Base-by-base conservation (phyloP, 1,140 invertebrate species). In the Propsilocerus akamusi region DNA sequence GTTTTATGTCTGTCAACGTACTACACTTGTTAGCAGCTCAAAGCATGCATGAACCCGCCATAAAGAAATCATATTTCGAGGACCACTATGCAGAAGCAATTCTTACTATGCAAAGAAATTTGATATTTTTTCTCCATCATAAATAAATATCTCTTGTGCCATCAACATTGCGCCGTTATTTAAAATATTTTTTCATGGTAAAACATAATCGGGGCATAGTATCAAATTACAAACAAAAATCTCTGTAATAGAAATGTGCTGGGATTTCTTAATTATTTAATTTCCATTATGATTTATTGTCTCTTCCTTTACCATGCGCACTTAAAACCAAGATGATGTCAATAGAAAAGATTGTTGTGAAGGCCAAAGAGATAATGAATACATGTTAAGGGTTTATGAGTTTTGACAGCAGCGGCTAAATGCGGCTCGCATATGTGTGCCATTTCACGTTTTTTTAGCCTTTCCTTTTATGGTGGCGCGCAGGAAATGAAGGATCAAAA, bases 211-310 rank as follows among this genome's bases (percentile, higher is more conserved):
- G 22, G 17, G 28, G 22, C 17, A 41, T 20, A 20, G 14, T 41
- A 14, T 41, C 34, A 41, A 22, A 17, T 41, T 41, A 41, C 34
- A n/a, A 41, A 41, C 8, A 14, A 7, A 41, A 8, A n/a, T 8
- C 34, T 20, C 20, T 12, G 11, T 30, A 30, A 11, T 30, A n/a
- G n/a, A 30, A 30, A 30, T 30, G n/a, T 6, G 6, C n/a, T 11
- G 10, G 6, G 28, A 30, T 8, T 11, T 11, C 17, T 41, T 41
- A 41, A 41, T 41, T 41, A 41, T 41, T 41, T 41, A 41, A 41
- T 41, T 41, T 41, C 22, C 34, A 41, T 8, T 14, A 41, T 41
- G 22, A 41, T 41, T 41, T 41, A 41, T 41, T 41, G 34, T 41
- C 34, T 17, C 34, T 14, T 20, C 10, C 22, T 5, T 30, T 41